Conservation (phyloP, 2,113 vertebrate genomes). For the Centrocercus urophasianus region DNA sequence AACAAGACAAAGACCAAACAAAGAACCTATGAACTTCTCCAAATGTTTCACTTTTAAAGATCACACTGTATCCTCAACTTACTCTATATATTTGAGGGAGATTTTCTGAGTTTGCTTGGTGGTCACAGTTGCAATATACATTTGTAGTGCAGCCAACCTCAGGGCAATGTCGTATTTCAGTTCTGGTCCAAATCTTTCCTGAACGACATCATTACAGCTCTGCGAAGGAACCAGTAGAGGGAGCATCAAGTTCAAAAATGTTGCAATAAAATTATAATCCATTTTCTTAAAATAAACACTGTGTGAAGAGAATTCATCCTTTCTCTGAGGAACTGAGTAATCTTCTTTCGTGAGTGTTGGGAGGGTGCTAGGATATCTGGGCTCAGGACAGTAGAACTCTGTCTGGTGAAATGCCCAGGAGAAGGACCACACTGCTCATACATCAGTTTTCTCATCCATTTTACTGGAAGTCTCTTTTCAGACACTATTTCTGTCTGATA, state of each 20-base stretch:
- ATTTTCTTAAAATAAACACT: neutral
- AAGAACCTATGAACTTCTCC: neutral
- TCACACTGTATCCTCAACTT: conserved; percentile 71
- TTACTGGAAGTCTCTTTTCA: neutral
- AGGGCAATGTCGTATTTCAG: conserved; percentile 96
- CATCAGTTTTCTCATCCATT: neutral
- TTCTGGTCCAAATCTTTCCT: conserved; percentile 96
- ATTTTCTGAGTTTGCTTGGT: conserved; percentile 98
- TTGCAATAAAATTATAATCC: neutral
- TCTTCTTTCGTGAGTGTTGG: neutral
- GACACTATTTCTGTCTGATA: neutral
- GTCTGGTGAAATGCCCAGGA: neutral
- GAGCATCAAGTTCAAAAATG: conserved; percentile 66
- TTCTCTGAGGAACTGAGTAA: neutral
- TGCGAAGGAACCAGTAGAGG: conserved; percentile 83
- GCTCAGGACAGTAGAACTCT: neutral
- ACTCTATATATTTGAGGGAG: conserved; percentile 98
- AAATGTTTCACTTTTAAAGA: neutral
- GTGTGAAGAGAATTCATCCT: neutral
- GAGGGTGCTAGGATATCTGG: neutral
- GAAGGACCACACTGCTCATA: neutral
- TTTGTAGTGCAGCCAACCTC: conserved; percentile 93
- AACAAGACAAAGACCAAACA: neutral
- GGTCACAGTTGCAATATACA: conserved; percentile 96
- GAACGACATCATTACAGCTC: conserved; percentile 97